Evolutionary conservation across 2,113 vertebrate genomes (phyloP), one percentile per base, ranked within the genome.

Genomic region (Sander vitreus): DNA sequence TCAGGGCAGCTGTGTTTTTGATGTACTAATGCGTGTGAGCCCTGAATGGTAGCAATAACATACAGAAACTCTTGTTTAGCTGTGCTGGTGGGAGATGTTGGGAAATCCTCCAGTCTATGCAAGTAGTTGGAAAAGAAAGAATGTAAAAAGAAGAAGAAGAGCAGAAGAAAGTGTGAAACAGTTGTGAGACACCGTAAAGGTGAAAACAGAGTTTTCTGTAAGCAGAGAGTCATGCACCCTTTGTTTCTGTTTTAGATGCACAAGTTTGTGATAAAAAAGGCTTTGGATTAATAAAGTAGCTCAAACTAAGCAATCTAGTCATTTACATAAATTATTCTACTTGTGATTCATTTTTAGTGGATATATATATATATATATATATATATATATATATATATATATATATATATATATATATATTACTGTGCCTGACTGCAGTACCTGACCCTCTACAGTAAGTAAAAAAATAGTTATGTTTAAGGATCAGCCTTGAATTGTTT

Each of bases 1-100:
- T 77, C 21, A 47, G 19, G 30, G 33, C 65, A 58, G 75, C 21
- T 70, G 58, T 64, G 75, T 47, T 86, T 62, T 76, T 74, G 78
- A 77, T 74, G 78, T 9, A 85, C 13, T 69, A 33, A 88, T 85
- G 66, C 6, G 78, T 51, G 63, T 69, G 64, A 80, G 70, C 92
- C 93, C 93, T 93, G 87, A 93, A 90, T 84, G 92, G 75, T 86
- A 94, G 75, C 88, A 93, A 80, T 78, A 88, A 99, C 98, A 96
- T 99, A 99, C 98, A 99, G 97, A 97, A 99, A 99, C 95, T 99
- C 98, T 96, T 99, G 98, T 96, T 99, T 99, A 96, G 97, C 97
- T 96, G 97, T 99, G 95, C 98, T 99, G 96, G 98, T 99, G 96
- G 98, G 98, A 97, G 98, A 99, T 93, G 98, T 99, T 94, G 98